Conservation (phyloP, 2,113 vertebrate genomes). For the Vidua macroura region DNA sequence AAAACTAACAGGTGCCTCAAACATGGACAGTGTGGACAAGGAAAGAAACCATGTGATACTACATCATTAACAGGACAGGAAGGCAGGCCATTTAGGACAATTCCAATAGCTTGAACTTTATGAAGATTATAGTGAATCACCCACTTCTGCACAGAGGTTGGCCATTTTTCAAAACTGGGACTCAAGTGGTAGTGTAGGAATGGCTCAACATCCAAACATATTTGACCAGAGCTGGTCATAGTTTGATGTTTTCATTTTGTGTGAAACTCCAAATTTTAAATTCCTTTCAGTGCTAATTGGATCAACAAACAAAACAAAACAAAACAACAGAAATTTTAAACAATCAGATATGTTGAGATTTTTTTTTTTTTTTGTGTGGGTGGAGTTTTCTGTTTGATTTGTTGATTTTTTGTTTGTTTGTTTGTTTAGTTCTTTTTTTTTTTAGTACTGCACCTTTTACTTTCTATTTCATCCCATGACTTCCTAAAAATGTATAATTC, state of each 20-base stretch:
- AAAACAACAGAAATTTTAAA: background rate
- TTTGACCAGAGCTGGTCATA: background rate
- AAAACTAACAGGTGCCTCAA: background rate
- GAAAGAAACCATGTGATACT: background rate
- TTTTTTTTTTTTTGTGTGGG: rapidly evolving
- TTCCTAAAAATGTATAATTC: background rate
- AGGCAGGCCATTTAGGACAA: background rate
- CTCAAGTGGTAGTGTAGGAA: background rate
- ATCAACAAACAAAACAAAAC: background rate
- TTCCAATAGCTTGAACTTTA: background rate
- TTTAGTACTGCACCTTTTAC: background rate
- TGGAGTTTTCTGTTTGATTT: rapidly evolving
- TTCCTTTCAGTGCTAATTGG: background rate
- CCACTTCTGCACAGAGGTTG: background rate
- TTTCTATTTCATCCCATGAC: background rate
- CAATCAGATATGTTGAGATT: background rate
- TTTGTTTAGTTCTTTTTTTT: background rate
- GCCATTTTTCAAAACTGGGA: background rate
- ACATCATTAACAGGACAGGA: background rate
- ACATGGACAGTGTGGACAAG: background rate
- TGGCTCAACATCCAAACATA: background rate
- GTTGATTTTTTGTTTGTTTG: background rate
- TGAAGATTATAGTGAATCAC: background rate
- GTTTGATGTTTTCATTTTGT: background rate
- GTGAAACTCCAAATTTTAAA: background rate